Conservation (phyloP, 2,113 vertebrate species). For the Panthera tigris region DNA sequence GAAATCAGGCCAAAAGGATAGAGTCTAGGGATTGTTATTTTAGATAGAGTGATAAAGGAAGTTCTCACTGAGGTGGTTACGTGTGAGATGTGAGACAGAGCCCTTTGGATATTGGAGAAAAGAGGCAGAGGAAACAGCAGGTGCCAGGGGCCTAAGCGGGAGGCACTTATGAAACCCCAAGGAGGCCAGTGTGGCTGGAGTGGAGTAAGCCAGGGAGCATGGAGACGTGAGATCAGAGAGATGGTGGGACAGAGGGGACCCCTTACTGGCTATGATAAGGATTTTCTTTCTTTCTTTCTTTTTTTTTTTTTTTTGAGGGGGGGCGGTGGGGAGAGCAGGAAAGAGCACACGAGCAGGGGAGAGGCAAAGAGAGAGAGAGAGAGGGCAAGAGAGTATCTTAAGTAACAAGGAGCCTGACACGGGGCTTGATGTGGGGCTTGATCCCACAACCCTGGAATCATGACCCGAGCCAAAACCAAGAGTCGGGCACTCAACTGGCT, state of each 20-base stretch:
- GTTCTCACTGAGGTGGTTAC: neutral
- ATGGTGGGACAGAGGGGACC: neutral
- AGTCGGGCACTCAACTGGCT: no score
- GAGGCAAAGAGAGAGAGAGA: no score
- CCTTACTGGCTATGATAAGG: neutral
- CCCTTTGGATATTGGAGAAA: neutral
- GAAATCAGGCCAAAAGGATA: neutral
- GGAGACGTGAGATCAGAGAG: neutral
- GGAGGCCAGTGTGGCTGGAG: neutral
- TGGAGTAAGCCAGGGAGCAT: fast-evolving
- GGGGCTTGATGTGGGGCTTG: no score
- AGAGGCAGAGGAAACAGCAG: neutral
- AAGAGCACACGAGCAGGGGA: no score
- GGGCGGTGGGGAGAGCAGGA: no score
- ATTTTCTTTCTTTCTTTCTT: neutral
- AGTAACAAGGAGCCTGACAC: no score
- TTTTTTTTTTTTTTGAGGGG: no score
- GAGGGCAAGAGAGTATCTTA: no score
- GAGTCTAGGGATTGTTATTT: neutral
- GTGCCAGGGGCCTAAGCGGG: no score
- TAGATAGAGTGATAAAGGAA: neutral
- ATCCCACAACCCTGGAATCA: no score
- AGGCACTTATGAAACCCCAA: neutral
- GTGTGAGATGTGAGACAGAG: neutral
- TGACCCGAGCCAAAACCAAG: no score